Evolutionary conservation across 2,113 vertebrate genomes (phyloP).

Genomic region (Thalassoma bifasciatum): DNA sequence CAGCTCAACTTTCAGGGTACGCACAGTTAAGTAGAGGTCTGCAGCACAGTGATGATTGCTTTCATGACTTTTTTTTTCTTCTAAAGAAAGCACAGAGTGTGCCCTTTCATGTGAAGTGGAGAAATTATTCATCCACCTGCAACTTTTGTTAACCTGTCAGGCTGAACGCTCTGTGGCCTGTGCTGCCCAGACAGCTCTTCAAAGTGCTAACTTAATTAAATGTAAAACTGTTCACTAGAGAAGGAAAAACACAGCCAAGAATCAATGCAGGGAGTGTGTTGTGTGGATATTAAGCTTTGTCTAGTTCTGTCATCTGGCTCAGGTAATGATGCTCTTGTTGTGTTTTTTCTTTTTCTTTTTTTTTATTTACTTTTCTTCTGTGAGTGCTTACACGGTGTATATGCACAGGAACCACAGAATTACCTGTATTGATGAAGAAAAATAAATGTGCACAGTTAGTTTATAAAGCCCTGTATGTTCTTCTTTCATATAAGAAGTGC

Average conservation of each 20-base stretch:
- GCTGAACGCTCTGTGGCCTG: neutral
- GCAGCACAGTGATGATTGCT: constrained; percentile 17
- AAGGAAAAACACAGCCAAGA: neutral
- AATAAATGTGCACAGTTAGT: no score
- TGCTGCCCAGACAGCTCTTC: neutral
- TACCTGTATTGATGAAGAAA: neutral
- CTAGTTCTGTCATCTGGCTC: neutral
- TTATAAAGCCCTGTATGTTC: no score
- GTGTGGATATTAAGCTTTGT: neutral
- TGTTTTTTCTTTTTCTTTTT: neutral
- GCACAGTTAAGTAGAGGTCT: constrained; percentile 27
- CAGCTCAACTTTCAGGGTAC: constrained; percentile 14
- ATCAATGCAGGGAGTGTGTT: neutral
- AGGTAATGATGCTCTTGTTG: neutral
- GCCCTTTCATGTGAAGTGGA: constrained; percentile 2
- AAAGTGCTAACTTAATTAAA: constrained; percentile 11
- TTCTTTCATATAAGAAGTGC: no score
- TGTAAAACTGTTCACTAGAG: neutral
- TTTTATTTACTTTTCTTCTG: neutral
- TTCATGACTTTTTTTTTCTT: constrained; percentile 18
- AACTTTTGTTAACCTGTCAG: constrained; percentile 19
- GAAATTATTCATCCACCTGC: constrained; percentile 8
- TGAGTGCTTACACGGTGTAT: neutral
- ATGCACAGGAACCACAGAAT: neutral
- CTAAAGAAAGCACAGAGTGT: constrained; percentile 22